Conservation (phyloP, 2,797 vertebrate species). For the Anguilla megastoma region DNA sequence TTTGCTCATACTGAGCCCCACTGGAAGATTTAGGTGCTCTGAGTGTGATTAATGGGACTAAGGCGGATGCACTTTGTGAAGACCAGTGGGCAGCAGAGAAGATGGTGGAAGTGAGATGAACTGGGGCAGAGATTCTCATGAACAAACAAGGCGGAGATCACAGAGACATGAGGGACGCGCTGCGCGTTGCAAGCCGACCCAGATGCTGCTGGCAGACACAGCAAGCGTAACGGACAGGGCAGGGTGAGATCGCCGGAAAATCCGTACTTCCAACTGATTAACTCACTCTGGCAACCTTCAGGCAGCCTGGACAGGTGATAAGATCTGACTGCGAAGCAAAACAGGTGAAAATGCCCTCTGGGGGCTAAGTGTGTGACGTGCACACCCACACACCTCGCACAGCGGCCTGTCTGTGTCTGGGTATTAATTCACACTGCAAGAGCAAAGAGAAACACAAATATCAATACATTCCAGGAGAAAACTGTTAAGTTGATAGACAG, state of each 20-base stretch:
- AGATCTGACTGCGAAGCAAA: constrained; percentile 16
- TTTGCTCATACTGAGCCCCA: neutral
- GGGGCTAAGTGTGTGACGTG: neutral
- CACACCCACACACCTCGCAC: neutral
- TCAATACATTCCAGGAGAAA: neutral
- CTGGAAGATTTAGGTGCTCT: neutral
- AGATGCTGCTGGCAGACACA: neutral
- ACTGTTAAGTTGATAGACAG: neutral
- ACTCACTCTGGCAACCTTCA: neutral
- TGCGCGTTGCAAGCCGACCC: neutral
- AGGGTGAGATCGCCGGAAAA: neutral
- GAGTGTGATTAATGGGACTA: neutral
- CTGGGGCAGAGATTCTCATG: neutral
- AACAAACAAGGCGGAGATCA: neutral
- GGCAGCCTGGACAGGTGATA: neutral
- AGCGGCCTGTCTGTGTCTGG: neutral
- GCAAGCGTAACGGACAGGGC: neutral
- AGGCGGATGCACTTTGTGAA: neutral
- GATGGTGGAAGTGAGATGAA: neutral
- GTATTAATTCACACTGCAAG: neutral
- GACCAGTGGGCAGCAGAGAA: neutral
- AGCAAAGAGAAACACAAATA: neutral
- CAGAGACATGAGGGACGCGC: neutral
- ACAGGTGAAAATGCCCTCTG: constrained; percentile 12
- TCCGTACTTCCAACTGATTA: neutral